Conservation (phyloP, 2,113 vertebrate genomes). For the Ranitomeya imitator region DNA sequence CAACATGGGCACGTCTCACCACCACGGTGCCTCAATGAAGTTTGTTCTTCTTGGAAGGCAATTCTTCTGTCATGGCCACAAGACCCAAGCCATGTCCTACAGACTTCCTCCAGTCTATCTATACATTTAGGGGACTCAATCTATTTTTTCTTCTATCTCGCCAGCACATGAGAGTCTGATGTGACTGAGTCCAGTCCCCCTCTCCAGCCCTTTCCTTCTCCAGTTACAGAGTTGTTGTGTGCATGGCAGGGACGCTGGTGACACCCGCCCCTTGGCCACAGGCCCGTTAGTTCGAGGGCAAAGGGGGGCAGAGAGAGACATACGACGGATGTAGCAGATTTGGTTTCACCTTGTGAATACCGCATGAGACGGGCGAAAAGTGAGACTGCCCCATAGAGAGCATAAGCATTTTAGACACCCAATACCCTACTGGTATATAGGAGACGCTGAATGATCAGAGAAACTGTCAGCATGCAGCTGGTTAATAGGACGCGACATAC, state of each 20-base stretch:
- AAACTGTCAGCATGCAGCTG: neutral
- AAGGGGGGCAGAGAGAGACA: conserved; percentile 48
- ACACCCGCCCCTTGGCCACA: conserved; percentile 10
- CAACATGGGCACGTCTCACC: conserved; percentile 28
- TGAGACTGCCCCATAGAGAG: conserved; percentile 9
- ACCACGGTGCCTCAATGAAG: neutral
- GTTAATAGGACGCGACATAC: neutral
- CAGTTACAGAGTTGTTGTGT: conserved; percentile 38
- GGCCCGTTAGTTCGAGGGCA: neutral
- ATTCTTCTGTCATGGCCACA: neutral
- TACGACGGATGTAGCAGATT: conserved; percentile 37
- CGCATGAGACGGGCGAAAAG: conserved; percentile 30
- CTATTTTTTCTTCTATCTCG: neutral
- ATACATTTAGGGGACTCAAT: neutral
- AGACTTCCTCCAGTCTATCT: neutral
- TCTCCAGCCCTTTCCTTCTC: conserved; percentile 39
- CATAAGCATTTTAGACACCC: conserved; percentile 29
- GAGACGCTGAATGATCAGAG: neutral
- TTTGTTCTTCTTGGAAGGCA: neutral
- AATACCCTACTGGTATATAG: conserved; percentile 1
- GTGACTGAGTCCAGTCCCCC: conserved; percentile 27
- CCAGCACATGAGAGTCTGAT: neutral
- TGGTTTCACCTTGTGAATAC: conserved; percentile 48
- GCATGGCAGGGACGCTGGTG: neutral
- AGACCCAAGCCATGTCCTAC: neutral